Evolutionary conservation across 2,888 invertebrate genomes (phyloP), one percentile per base, ranked within the genome.

Genomic region (Drosophila subquinaria): DNA sequence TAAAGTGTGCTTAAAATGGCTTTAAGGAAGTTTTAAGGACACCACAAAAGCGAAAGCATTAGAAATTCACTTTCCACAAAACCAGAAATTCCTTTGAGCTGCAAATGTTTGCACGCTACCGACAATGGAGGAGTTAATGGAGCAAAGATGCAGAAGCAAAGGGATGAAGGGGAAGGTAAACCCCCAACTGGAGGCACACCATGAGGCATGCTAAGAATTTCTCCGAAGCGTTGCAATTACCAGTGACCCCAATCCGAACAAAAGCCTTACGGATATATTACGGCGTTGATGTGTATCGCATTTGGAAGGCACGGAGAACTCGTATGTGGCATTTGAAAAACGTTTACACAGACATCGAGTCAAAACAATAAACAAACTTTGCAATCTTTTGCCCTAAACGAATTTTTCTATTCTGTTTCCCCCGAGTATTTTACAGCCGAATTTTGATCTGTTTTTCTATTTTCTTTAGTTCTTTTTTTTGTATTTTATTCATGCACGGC

Each of bases 91-190:
- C 69, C 68, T 76, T 77, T 83, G 66, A 73, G 82, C 53, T 55
- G 35, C 20, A 89, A 74, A 84, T 85, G 82, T 68, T 76, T 87
- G 74, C 84, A 89, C 82, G 84, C 79, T 73, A 87, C 81, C 81
- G 62, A 68, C 65, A 61, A 35, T 17, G 45, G 13, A 20, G 15
- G 3, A 17, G 8, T 11, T 27, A 11, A 20, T 23, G 6, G 11
- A 20, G 17, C 15, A 9, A 30, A 17, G 3, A 23, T 45, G 8
- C 8, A 35, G 43, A 20, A n/a, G 30, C 38, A n/a, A 47, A 33
- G 38, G 38, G 0, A 10, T 17, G 20, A 2, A 17, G 6, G n/a
- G 38, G 20, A 20, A 8, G n/a, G n/a, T 4, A 33, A 35, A 40
- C 11, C 15, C 15, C 27, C 33, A 56, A 15, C n/a, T 15, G 20